Base-by-base conservation (phyloP, 2,797 vertebrate species). In the Sebastes baramenuke region DNA sequence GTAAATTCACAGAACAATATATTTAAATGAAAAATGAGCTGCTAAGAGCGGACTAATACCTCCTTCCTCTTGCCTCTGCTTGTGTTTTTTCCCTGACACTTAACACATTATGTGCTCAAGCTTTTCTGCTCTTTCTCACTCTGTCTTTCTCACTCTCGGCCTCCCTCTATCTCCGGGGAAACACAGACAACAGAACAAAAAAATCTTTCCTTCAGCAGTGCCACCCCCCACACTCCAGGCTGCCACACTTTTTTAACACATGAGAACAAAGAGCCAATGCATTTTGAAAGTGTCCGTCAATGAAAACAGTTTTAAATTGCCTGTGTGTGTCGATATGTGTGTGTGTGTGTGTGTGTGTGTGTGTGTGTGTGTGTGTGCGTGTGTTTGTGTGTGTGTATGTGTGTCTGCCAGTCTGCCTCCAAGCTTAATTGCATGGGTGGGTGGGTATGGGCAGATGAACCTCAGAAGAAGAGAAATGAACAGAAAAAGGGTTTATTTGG, bases 141-240 rank as follows among this genome's bases (percentile, higher is more conserved):
- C 67, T 56, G 42, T 46, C 42, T 46, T 18, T 49, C 42, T 77
- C 73, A 70, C 29, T 61, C 29, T 61, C 55, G 30, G 42, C 62
- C 46, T 81, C 74, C 22, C 71, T 71, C 85, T 77, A 81, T 88
- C 89, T 89, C 86, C 8, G n/a, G 83, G 80, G 88, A 80, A 85
- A 89, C 25, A 18, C 38, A 70, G 30, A 85, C 71, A 83, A 81
- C 65, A 79, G 65, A 83, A 83, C 79, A 88, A 82, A 90, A 86
- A 54, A 38, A 60, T 82, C 52, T 86, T 59, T 87, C 67, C 84
- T 79, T 66, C 55, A 79, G 62, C 69, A 58, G 60, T 36, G 49
- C 67, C 60, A 49, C 65, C 84, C 73, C 4, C 54, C 42, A 75
- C 84, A 70, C 55, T 68, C 46, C 55, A 38, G 20, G 22, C 55